These are phyloP conservation scores for Diarsia dahlii DNA, from an alignment of 2,888 invertebrate species.

Conservation along the genomic window DNA sequence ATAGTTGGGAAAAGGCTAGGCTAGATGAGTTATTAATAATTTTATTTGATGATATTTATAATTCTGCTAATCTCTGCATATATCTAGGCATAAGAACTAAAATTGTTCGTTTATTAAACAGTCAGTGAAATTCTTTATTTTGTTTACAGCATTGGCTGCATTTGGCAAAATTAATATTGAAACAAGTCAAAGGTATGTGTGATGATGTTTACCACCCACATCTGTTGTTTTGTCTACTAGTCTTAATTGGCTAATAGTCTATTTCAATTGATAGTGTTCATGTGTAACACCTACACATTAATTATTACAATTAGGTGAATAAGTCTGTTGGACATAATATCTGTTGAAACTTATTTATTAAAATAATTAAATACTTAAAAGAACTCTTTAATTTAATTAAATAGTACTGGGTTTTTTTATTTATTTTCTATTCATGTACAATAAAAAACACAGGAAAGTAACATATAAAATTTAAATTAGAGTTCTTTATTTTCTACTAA, in stretches of 20 bases:
- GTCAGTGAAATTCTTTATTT: constrained; percentile 9
- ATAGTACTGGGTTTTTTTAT: not conserved
- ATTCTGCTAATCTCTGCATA: not conserved
- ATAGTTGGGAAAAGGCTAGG: no score
- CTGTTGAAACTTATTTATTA: not conserved
- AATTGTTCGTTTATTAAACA: not conserved
- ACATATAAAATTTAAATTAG: not conserved
- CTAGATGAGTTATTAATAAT: no score
- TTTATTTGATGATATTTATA: no score
- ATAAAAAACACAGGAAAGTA: no score
- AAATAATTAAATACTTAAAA: not conserved
- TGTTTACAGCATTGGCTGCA: constrained; percentile 97
- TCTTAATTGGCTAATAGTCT: constrained; percentile 12
- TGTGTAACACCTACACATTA: constrained; percentile 20
- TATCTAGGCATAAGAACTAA: not conserved
- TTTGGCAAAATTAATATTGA: constrained; percentile 96
- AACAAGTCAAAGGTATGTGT: constrained; percentile 96
- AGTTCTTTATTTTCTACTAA: not conserved
- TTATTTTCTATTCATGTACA: no score
- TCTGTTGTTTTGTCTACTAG: constrained; percentile 11
- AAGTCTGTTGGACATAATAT: not conserved
- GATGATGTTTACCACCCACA: not conserved
- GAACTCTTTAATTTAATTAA: not conserved
- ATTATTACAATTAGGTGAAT: constrained; percentile 10
- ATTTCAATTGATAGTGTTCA: constrained; percentile 9